These are phyloP conservation scores for Metridium senile DNA, from an alignment of 92 coral and sea anemone species.

Conservation along the genomic window DNA sequence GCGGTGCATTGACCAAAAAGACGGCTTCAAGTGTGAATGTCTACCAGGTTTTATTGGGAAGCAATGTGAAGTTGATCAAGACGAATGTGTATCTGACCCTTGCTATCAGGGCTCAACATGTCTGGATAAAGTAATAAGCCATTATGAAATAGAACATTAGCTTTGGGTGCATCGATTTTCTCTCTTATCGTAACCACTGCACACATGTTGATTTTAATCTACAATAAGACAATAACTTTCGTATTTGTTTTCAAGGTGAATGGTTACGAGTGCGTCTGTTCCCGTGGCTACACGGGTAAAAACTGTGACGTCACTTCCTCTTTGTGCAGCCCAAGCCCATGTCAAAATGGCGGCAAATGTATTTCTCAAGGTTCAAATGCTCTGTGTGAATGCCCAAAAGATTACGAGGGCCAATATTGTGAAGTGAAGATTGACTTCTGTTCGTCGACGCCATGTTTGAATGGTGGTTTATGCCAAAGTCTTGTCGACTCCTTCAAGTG, in stretches of 20 bases:
- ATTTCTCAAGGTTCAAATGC: constrained; percentile 63
- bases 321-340: constrained; percentile 65
- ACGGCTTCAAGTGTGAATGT: constrained; percentile 80
- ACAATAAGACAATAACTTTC: too few relatives aligned
- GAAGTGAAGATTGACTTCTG: constrained; percentile 83
- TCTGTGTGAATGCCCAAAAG: constrained; percentile 73
- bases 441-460: constrained; percentile 69
- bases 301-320: constrained; percentile 82
- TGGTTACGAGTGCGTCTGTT: constrained; percentile 90
- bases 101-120: constrained; percentile 94
- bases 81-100: constrained; percentile 94
- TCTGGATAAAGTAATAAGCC: constrained; percentile 73
- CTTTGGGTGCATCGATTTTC: too few relatives aligned
- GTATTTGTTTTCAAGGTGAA: constrained; percentile 52
- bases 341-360: constrained; percentile 85
- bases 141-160: too few relatives aligned
- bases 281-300: constrained; percentile 75
- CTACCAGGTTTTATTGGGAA: constrained; percentile 79
- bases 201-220: not conserved
- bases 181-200: too few relatives aligned
- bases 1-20: constrained; percentile 68
- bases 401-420: constrained; percentile 79
- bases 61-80: constrained; percentile 78
- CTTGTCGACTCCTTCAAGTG: constrained; percentile 68
- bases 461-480: constrained; percentile 71